Conservation (phyloP, 2,888 invertebrate genomes). For the Elgonia sp. region DNA sequence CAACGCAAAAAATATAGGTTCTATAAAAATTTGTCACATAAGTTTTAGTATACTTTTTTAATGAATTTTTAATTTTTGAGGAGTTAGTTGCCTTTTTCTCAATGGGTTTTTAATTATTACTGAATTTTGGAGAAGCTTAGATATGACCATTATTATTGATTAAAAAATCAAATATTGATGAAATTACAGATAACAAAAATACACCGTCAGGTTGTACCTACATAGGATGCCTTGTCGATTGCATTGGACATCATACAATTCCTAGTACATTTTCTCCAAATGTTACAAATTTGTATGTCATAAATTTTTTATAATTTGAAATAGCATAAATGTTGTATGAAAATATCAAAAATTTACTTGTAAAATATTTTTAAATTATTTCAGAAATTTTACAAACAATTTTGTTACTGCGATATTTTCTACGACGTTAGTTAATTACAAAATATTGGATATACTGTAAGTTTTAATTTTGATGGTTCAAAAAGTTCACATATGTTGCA, state of each 20-base stretch:
- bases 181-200: slow-evolving; percentile 77
- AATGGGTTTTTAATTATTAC: too few species aligned
- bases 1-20: too few species aligned
- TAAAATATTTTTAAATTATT: not conserved
- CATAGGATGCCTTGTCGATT: slow-evolving; percentile 78
- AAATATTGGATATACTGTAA: slow-evolving; percentile 54
- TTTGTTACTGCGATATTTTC: slow-evolving; percentile 36
- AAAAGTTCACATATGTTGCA: not conserved
- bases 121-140: too few species aligned
- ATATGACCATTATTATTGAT: too few species aligned
- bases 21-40: too few species aligned
- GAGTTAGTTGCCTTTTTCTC: too few species aligned
- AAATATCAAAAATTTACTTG: not conserved
- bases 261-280: slow-evolving; percentile 82
- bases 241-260: slow-evolving; percentile 81
- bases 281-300: slow-evolving; percentile 83
- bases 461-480: slow-evolving; percentile 14
- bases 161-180: too few species aligned
- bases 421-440: slow-evolving; percentile 34
- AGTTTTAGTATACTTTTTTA: too few species aligned
- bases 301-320: slow-evolving; percentile 10
- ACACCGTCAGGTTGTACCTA: slow-evolving; percentile 80
- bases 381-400: slow-evolving; percentile 58
- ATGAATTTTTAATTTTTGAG: too few species aligned
- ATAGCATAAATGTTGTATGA: not conserved